These are phyloP conservation scores for Buceros bicornis DNA, from an alignment of 2,797 vertebrate genomes.

Conservation along the genomic window DNA sequence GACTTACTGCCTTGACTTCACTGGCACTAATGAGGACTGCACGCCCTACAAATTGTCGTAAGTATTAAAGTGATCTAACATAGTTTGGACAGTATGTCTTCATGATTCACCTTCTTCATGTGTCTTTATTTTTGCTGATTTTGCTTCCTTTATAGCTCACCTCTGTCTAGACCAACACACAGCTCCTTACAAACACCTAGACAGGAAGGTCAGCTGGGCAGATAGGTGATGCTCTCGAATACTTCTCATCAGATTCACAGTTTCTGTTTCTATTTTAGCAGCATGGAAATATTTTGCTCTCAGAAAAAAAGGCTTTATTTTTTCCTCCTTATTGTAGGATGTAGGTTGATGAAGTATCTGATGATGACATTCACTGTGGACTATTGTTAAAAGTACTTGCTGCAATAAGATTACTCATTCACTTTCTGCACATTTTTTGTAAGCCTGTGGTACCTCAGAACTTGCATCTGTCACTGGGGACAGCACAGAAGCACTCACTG, in stretches of 20 bases:
- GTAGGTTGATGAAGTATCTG: background rate
- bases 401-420: background rate
- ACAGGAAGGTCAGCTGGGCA: background rate
- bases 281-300: background rate
- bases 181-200: background rate
- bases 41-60: background rate
- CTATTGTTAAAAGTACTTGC: background rate
- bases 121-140: background rate
- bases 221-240: background rate
- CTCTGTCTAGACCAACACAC: conserved; percentile 1
- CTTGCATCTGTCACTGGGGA: background rate
- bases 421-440: background rate
- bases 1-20: background rate
- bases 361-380: rapidly evolving
- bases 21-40: background rate
- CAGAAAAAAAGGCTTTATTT: background rate
- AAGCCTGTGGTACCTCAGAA: background rate
- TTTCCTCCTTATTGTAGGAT: background rate
- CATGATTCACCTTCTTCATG: background rate
- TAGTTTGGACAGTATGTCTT: background rate
- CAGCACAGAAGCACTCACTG: background rate
- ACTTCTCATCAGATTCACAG: background rate
- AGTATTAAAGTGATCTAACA: background rate
- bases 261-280: background rate
- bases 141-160: background rate